Base-by-base conservation (phyloP, 1,140 invertebrate genomes). In the Panonychus citri region DNA sequence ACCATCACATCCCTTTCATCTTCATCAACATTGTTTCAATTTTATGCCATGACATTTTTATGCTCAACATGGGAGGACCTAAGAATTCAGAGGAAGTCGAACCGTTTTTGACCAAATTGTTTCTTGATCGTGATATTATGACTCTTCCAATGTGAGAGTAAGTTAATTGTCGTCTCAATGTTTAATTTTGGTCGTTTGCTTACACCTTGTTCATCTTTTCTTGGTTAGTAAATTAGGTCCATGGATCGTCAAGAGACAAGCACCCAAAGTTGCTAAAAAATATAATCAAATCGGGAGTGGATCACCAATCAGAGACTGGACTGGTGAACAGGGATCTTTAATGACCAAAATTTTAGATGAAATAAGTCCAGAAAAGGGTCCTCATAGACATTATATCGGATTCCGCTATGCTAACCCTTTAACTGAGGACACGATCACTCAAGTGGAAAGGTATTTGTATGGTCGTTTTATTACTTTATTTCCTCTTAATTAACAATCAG, bases 41-140 rank as follows among this genome's bases (percentile, higher is more conserved):
- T n/a, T n/a, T n/a, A n/a, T n/a, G n/a, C n/a, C n/a, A n/a, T n/a
- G n/a, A n/a, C n/a, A 83, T 96, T 53, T 70, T 96, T 24, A 87
- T 96, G 86, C 67, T 97, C 27, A 97, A 96, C 65, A 93, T 97
- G 89, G 93, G 91, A 21, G 93, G 93, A 3, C 91, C 91, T 7
- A 74, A 80, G 61, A 79, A 73, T 4, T 73, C 75, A 5, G 81
- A 83, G 64, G 81, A 95, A 73, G 90, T 96, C 1, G 77, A 81
- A 57, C 81, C 83, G 59, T 97, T 94, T 70, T 74, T 97, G 3
- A 70, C 78, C 21, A 73, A 83, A 19, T 83, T 97, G 19, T 96
- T 96, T 81, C 85, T 83, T 19, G 93, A 97, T 69, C 74, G 80
- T 55, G 89, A 97, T 70, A 89, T 97, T 75, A 94, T 97, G 56